Percentiles rank a stretch among this genome's conserved stretches.
phyloP scores from a whole-genome alignment of 1,140 invertebrate species.

The Spodoptera frugiperda region DNA sequence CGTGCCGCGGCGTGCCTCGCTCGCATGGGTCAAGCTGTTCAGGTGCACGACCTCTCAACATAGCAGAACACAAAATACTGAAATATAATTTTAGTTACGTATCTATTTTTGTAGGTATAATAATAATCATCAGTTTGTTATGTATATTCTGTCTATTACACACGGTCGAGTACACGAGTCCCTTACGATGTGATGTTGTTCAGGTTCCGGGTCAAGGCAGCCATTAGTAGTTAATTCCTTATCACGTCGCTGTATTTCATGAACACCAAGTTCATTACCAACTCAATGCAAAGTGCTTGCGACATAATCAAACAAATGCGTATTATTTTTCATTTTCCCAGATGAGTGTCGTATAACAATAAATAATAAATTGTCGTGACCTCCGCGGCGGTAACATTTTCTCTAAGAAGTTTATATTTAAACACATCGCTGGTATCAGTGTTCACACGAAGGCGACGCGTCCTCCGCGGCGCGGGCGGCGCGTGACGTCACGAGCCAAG shows the following conservation, averaged over 20 bases:
- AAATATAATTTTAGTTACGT: no score
- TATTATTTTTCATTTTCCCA: conserved; percentile 26
- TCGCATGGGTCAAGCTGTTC: not conserved
- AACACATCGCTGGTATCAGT: not conserved
- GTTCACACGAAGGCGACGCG: conserved; percentile 24
- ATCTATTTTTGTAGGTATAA: no score
- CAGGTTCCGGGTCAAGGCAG: conserved; percentile 1
- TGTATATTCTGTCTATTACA: not conserved
- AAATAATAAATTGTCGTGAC: conserved; percentile 16
- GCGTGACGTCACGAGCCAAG: conserved; percentile 48
- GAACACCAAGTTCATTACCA: conserved; percentile 29
- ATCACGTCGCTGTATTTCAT: not conserved
- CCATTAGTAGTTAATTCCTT: not conserved
- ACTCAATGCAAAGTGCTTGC: not conserved
- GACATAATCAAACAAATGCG: conserved; percentile 20
- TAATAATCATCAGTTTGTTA: no score
- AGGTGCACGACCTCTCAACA: no score
- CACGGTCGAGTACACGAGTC: no score
- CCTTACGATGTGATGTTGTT: not conserved
- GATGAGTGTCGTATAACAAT: conserved; percentile 8
- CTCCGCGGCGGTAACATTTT: conserved; percentile 8
- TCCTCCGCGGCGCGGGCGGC: conserved; percentile 34
- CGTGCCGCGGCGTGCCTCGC: not conserved
- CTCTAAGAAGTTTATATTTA: conserved; percentile 15
- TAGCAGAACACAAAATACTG: no score